Conservation (phyloP, 2,888 invertebrate genomes). For the Endotricha flammealis region DNA sequence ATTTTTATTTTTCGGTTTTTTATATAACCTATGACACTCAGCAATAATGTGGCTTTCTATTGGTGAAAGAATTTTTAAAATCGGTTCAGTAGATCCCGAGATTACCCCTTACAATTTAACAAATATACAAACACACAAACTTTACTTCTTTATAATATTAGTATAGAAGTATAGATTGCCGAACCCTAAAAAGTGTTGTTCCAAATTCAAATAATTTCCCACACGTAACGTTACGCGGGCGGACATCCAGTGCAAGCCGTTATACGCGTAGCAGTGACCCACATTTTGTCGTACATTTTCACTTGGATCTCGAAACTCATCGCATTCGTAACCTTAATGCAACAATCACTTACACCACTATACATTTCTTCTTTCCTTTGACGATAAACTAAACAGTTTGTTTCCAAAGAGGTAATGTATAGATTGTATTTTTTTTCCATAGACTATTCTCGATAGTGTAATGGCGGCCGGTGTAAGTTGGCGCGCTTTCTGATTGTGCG, state of each 20-base stretch:
- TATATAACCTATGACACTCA: too few relatives aligned
- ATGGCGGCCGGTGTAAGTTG: slow-evolving; percentile 34
- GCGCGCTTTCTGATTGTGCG: slow-evolving; percentile 75
- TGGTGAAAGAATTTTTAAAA: too few relatives aligned
- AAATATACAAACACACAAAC: too few relatives aligned
- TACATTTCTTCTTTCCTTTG: slow-evolving; percentile 26
- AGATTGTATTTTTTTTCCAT: not conserved
- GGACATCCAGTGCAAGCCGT: slow-evolving; percentile 72
- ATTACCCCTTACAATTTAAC: too few relatives aligned
- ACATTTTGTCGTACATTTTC: slow-evolving; percentile 60
- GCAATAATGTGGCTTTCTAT: too few relatives aligned
- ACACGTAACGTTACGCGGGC: slow-evolving; percentile 78
- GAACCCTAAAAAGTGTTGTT: slow-evolving; percentile 37
- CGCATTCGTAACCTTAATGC: slow-evolving; percentile 61
- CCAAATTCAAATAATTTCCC: slow-evolving; percentile 78
- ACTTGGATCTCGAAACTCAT: slow-evolving; percentile 46
- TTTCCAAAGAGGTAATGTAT: slow-evolving; percentile 31
- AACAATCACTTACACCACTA: slow-evolving; percentile 13
- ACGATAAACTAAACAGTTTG: slow-evolving; percentile 22
- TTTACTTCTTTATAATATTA: too few relatives aligned
- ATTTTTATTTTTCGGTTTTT: too few relatives aligned
- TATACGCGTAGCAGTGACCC: slow-evolving; percentile 75
- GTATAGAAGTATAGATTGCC: slow-evolving; percentile 13
- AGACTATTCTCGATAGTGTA: not conserved
- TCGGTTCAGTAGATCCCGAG: too few relatives aligned